Percentiles rank a stretch among this genome's conserved stretches.
Conservation (phyloP, 2,888 invertebrate species). For the Melolontha melolontha region DNA sequence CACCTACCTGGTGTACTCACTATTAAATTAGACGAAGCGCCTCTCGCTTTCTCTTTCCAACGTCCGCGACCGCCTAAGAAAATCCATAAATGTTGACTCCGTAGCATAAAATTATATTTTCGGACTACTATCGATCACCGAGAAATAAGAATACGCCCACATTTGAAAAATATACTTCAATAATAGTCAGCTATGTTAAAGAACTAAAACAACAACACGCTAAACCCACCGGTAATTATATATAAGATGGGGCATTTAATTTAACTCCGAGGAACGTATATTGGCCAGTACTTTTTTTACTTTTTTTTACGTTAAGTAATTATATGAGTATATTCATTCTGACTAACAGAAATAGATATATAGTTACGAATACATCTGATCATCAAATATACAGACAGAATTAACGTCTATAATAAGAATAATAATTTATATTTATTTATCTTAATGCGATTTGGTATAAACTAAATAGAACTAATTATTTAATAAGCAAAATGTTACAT, state of each 20-base stretch:
- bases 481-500: no score
- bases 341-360: background rate
- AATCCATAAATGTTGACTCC: constrained; percentile 42
- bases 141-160: constrained; percentile 57
- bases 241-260: constrained; percentile 49
- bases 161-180: constrained; percentile 55
- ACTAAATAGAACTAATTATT: no score
- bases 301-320: constrained; percentile 9
- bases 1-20: constrained; percentile 54
- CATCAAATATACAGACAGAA: no score
- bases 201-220: constrained; percentile 29
- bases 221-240: constrained; percentile 41
- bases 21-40: constrained; percentile 53
- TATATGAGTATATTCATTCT: constrained; percentile 6
- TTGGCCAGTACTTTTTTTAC: constrained; percentile 10
- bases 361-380: no score
- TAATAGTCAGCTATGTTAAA: constrained; percentile 52
- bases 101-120: constrained; percentile 54
- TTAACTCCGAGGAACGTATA: constrained; percentile 32
- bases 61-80: constrained; percentile 45
- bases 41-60: constrained; percentile 47
- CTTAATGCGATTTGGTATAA: no score
- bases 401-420: no score
- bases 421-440: no score
- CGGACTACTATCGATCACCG: constrained; percentile 56